Base-by-base conservation (phyloP, 2,113 vertebrate species). In the Aptenodytes patagonicus region DNA sequence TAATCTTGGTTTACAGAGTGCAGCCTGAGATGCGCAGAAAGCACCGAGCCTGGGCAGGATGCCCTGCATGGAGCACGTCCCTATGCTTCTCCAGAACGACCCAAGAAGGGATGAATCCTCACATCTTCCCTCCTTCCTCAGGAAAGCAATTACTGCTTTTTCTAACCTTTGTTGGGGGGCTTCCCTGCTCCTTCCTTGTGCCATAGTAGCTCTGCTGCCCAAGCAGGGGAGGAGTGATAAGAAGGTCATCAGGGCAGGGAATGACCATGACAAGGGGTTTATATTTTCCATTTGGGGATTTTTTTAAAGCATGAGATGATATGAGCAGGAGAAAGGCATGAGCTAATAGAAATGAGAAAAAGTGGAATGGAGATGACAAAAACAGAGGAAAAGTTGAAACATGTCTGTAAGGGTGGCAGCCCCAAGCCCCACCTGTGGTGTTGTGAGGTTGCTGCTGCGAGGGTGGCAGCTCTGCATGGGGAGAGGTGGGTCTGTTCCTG, bases 371-470 rank as follows among this genome's bases (percentile, higher is more conserved):
- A 75, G 8, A 61, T 75, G 11, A 34, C 10, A 78, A 42, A 82
- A 82, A n/a, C 2, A 5, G 19, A 72, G 20, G 51, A 44, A 40
- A 52, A 36, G 10, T 36, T 71, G 31, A 66, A 95, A 60, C 1
- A 0, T 31, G 32, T 62, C 66, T 61, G 8, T 70, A 32, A 25
- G 13, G 11, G 5, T 44, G 36, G 26, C 42, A 61, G 29, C 61
- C 32, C 18, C 0, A 0, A 44, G 36, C 32, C 42, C 42, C 42
- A 42, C 42, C 15, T 42, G 10, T 4, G 13, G 31, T 32, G 15
- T 26, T 32, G 10, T 0, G 2, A 64, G 15, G 11, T 20, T 54
- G 58, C 36, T 68, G 60, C 69, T 72, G n/a, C 0, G 0, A 62
- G 13, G 5, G 34, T 17, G 62, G 26, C 81, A 61, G 51, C 49